phyloP scores from a whole-genome alignment of 2,113 vertebrate species.

The Corythaixoides concolor region DNA sequence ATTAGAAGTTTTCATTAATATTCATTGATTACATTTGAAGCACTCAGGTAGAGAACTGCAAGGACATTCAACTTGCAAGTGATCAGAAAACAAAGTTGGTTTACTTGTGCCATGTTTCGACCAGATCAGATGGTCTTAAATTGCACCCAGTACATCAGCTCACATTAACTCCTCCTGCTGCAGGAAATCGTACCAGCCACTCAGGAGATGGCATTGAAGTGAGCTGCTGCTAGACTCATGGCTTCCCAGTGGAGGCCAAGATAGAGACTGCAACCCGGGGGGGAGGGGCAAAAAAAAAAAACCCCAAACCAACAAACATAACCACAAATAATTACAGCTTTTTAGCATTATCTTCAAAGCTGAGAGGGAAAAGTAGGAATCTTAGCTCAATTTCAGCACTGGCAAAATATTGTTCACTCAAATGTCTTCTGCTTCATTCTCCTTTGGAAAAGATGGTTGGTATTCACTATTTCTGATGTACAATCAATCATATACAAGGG shows the following conservation, averaged over 20 bases:
- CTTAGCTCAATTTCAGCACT: neutral
- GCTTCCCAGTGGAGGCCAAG: neutral
- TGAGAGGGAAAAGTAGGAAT: neutral
- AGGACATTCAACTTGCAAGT: neutral
- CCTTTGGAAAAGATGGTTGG: neutral
- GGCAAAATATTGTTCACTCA: neutral
- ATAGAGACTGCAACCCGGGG: neutral
- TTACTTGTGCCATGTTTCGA: neutral
- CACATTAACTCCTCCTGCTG: neutral
- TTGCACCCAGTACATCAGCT: neutral
- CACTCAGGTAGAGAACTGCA: neutral
- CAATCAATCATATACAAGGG: neutral
- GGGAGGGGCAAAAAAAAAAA: neutral
- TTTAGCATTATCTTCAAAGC: neutral
- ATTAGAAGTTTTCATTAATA: slow-evolving; percentile 31
- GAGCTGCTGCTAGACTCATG: neutral
- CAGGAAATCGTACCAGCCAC: neutral
- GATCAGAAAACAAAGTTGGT: neutral
- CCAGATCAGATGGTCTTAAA: neutral
- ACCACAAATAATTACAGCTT: neutral
- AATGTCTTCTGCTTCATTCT: neutral
- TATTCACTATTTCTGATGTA: neutral
- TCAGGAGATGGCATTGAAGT: neutral
- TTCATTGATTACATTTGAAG: slow-evolving; percentile 15
- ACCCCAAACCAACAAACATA: neutral